phyloP scores from a whole-genome alignment of 1,140 invertebrate species.

The Habropoda laboriosa region DNA sequence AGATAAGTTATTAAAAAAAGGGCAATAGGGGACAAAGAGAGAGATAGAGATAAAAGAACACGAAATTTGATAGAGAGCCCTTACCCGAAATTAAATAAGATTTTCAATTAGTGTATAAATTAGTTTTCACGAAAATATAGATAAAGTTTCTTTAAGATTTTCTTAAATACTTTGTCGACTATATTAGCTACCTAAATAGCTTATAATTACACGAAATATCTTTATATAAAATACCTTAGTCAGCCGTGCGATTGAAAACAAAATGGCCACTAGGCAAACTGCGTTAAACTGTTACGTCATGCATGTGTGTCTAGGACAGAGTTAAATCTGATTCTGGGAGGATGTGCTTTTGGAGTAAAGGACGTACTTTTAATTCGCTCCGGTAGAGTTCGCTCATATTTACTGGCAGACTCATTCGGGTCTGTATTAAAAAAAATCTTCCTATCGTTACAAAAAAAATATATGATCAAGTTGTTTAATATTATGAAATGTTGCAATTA shows the following conservation, averaged over 20 bases:
- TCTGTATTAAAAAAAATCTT: neutral
- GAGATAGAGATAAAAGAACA: slow-evolving; percentile 4
- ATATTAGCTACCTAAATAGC: slow-evolving; percentile 48
- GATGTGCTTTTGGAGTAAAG: neutral
- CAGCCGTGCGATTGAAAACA: slow-evolving; percentile 75
- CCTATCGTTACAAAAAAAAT: neutral
- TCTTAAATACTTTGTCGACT: slow-evolving; percentile 43
- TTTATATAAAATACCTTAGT: slow-evolving; percentile 78
- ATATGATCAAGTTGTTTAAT: too few species aligned
- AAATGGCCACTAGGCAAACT: slow-evolving; percentile 77
- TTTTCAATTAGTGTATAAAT: slow-evolving; percentile 45
- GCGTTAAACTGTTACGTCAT: slow-evolving; percentile 74
- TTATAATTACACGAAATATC: slow-evolving; percentile 70
- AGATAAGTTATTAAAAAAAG: slow-evolving; percentile 1
- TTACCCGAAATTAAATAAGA: slow-evolving; percentile 29
- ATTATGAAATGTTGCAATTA: too few species aligned
- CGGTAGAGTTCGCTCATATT: slow-evolving; percentile 17
- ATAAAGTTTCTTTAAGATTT: slow-evolving; percentile 32
- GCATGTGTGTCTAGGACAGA: slow-evolving; percentile 4
- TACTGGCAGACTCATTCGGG: neutral
- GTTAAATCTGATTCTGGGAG: slow-evolving; percentile 7
- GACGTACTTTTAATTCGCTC: neutral
- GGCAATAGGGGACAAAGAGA: neutral
- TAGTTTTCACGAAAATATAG: slow-evolving; percentile 36
- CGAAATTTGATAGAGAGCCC: slow-evolving; percentile 25